Base-by-base conservation (phyloP, 2,888 invertebrate species). In the Oscheius sp. region DNA sequence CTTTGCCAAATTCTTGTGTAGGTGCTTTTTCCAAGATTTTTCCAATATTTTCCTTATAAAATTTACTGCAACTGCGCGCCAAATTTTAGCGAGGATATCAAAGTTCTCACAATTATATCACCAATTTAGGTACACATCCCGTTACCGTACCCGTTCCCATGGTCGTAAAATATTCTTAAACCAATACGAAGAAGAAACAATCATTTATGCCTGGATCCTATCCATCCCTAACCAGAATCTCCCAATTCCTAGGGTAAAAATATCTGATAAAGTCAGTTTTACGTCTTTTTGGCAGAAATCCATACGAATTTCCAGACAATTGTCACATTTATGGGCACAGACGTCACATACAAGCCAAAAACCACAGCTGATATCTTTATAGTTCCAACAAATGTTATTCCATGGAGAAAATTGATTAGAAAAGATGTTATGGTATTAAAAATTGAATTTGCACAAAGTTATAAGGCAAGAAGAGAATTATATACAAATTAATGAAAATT, bases 201-300 rank as follows among this genome's bases (percentile, higher is more conserved):
- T 85, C 5, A 75, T 87, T 43, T 87, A 87, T 73, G 87, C 87
- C 0, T 87, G 85, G 79, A 69, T 87, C 35, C 73, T 87, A n/a
- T 72, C 83, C 13, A 79, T 77, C 9, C 72, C 77, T 3, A 59
- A 53, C 1, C 76, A 75, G 2, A 45, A 59, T 21, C 69, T 84
- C 25, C 56, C 71, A 13, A 73, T 87, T 23, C 63, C 75, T 27
- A 80, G 80, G 7, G 77, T 87, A 7, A 77, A 77, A 43, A 69
- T 81, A 0, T 83, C 80, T 0, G 76, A 73, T 5, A 74, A 82
- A 70, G 86, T 85, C n/a, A n/a, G n/a, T n/a, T n/a, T n/a, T n/a
- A n/a, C n/a, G n/a, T n/a, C n/a, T n/a, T n/a, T n/a, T n/a, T n/a
- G n/a, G n/a, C n/a, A 18, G 5, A 41, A 18, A 21, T 16, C n/a